Evolutionary conservation across 2,797 vertebrate species (phyloP).

Genomic region (Paramormyrops hopkinsi): DNA sequence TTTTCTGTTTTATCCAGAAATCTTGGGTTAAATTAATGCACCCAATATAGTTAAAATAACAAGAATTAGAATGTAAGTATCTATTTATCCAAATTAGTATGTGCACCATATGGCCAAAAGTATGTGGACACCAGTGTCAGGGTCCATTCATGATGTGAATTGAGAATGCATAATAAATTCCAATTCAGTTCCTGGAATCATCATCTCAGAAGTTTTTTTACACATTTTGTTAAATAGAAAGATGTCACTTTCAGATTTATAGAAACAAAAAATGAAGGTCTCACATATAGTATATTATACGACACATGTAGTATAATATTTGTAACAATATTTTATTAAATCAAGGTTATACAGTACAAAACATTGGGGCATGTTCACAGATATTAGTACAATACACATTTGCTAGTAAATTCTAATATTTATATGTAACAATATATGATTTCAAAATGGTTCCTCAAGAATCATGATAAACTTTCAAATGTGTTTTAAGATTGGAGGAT

Average conservation of each 20-base stretch:
- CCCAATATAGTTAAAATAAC: background rate
- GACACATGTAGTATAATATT: background rate
- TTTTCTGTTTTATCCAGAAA: background rate
- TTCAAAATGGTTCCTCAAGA: background rate
- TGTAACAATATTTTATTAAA: background rate
- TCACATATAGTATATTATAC: background rate
- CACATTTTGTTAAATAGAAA: background rate
- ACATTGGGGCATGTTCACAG: background rate
- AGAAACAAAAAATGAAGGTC: background rate
- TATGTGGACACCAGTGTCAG: background rate
- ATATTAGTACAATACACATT: background rate
- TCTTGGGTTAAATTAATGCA: background rate
- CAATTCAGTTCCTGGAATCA: background rate
- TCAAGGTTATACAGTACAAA: background rate
- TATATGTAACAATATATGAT: background rate
- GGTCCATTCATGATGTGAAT: background rate
- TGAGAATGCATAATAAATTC: background rate
- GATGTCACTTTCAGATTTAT: background rate
- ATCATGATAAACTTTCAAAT: slow-evolving; percentile 28
- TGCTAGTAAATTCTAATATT: background rate
- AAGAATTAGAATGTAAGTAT: background rate
- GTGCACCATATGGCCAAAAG: background rate
- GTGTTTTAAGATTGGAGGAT: slow-evolving; percentile 37
- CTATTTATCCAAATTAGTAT: background rate
- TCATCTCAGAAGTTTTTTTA: background rate